Conservation (phyloP, 2,888 invertebrate genomes). For the Mesorhabditis belari region DNA sequence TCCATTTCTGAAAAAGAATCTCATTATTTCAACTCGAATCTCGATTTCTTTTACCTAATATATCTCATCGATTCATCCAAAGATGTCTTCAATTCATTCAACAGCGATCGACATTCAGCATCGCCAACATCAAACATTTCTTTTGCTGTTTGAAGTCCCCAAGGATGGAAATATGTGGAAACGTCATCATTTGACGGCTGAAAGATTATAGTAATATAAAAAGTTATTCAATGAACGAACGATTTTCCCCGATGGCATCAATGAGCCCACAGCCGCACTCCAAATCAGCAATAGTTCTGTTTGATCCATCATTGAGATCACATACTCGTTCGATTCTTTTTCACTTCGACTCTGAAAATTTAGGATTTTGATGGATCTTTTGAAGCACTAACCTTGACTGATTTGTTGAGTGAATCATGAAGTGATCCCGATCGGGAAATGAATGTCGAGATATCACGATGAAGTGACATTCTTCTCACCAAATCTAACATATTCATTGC, state of each 20-base stretch:
- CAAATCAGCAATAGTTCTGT: slow-evolving; percentile 31
- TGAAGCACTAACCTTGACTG: too few relatives aligned
- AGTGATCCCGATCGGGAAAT: too few relatives aligned
- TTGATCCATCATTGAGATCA: slow-evolving; percentile 29
- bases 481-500: background rate
- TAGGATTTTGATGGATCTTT: too few relatives aligned
- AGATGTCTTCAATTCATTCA: slow-evolving; percentile 12
- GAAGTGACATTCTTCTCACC: background rate
- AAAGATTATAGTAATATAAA: background rate
- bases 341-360: too few relatives aligned
- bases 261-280: slow-evolving; percentile 20
- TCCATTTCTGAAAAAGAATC: background rate
- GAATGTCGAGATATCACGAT: too few relatives aligned
- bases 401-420: too few relatives aligned
- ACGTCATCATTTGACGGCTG: slow-evolving; percentile 5
- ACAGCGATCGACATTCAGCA: slow-evolving; percentile 12
- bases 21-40: background rate
- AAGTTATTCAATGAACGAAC: too few relatives aligned
- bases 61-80: slow-evolving; percentile 24
- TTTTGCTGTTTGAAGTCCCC: slow-evolving; percentile 43
- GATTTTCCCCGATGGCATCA: slow-evolving; percentile 10
- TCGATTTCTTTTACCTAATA: slow-evolving; percentile 5
- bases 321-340: slow-evolving; percentile 20
- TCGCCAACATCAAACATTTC: slow-evolving; percentile 26
- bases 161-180: slow-evolving; percentile 37